These are phyloP conservation scores for Electrona antarctica DNA, from an alignment of 2,113 vertebrate species.

Conservation along the genomic window DNA sequence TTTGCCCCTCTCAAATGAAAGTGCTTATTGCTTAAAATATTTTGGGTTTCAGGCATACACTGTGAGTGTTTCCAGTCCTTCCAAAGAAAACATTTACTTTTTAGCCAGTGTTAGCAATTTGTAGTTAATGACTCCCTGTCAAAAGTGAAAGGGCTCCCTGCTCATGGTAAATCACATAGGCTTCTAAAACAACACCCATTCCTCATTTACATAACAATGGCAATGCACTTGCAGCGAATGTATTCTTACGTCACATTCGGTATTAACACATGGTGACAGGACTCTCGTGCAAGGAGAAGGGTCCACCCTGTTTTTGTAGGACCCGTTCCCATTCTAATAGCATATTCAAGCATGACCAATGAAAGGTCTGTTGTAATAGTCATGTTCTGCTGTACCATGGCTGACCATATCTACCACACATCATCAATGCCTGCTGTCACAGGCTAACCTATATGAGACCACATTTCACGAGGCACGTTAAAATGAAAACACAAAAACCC, in stretches of 20 bases:
- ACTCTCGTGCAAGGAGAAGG: constrained; percentile 4
- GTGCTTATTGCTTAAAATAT: no score
- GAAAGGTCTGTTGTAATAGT: constrained; percentile 15
- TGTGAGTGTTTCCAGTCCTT: constrained; percentile 5
- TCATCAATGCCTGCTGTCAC: neutral
- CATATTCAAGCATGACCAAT: constrained; percentile 8
- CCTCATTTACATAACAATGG: neutral
- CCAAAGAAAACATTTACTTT: neutral
- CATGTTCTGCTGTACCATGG: constrained; percentile 9
- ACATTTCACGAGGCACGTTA: neutral
- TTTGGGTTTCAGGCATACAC: constrained; percentile 14
- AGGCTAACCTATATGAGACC: constrained; percentile 22
- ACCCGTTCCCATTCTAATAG: constrained; percentile 7
- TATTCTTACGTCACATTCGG: neutral
- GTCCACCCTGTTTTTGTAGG: constrained; percentile 35
- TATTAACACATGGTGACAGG: constrained; percentile 2
- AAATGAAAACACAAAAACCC: constrained; percentile 6
- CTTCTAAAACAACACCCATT: neutral
- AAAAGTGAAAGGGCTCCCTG: constrained; percentile 25
- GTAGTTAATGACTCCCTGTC: no score
- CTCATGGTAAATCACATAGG: constrained; percentile 40
- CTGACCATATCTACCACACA: neutral
- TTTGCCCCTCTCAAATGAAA: no score
- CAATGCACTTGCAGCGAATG: neutral
- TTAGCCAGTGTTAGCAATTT: neutral